Evolutionary conservation across 2,113 vertebrate species (phyloP).

Genomic region (Raphicerus campestris): DNA sequence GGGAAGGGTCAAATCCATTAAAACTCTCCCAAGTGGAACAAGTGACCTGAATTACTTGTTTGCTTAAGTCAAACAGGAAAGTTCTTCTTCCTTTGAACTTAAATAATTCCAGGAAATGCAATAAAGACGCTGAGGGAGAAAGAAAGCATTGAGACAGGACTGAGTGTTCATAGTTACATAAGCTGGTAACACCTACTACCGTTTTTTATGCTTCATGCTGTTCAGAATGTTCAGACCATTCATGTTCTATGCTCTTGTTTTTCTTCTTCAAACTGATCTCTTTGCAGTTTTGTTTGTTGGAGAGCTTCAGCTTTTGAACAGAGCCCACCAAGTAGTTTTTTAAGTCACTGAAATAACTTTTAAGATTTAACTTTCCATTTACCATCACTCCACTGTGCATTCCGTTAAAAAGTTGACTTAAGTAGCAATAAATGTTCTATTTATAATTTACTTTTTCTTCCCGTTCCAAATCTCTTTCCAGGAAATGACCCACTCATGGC

Average conservation of each 20-base stretch:
- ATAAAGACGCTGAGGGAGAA: conserved; percentile 30
- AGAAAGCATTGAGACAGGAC: not conserved
- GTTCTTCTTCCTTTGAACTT: conserved; percentile 64
- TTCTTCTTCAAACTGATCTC: not conserved
- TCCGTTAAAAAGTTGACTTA: not conserved
- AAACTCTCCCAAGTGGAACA: conserved; percentile 52
- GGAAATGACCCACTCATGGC: conserved; percentile 98
- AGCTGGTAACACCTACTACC: not conserved
- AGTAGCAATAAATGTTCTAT: not conserved
- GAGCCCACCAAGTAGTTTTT: not conserved
- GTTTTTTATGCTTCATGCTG: not conserved
- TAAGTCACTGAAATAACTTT: not conserved
- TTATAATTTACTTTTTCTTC: conserved; percentile 23
- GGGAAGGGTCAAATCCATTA: conserved; percentile 64
- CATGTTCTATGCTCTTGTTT: not conserved
- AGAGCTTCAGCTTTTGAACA: not conserved
- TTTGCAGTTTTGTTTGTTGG: not conserved
- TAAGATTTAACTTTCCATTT: not conserved
- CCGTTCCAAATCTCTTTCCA: conserved; percentile 72
- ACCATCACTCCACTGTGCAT: not conserved
- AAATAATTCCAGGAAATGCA: conserved; percentile 65
- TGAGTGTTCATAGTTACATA: not conserved
- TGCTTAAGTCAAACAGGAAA: conserved; percentile 66
- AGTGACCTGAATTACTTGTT: conserved; percentile 68
- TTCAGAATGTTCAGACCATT: not conserved